Percentiles rank a stretch among this genome's conserved stretches.
Conservation (phyloP, 92 coral and sea anemone species). For the Porites lobata region DNA sequence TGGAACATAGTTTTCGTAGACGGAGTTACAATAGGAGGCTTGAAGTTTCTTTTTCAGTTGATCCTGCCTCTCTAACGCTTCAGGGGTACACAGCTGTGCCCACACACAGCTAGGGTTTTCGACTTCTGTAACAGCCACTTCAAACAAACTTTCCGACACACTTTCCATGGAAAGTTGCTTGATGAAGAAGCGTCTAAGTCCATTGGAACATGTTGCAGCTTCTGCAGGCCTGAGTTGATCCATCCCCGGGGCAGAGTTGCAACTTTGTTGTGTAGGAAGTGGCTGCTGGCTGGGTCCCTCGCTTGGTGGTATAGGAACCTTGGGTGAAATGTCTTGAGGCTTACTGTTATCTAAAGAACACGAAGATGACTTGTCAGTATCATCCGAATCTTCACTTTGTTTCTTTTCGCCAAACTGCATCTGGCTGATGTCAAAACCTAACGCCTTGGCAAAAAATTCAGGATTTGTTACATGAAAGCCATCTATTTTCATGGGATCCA, state of each 20-base stretch:
- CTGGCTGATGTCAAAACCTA: constrained; percentile 44
- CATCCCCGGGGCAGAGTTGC: not conserved
- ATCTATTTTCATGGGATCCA: constrained; percentile 27
- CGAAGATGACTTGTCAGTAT: constrained; percentile 16
- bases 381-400: constrained; percentile 25
- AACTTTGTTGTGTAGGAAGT: not conserved
- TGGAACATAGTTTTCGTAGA: constrained; percentile 80
- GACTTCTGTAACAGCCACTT: constrained; percentile 74
- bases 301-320: not conserved
- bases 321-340: not conserved
- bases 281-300: constrained; percentile 8
- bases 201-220: not conserved
- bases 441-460: constrained; percentile 67
- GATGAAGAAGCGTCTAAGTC: constrained; percentile 61
- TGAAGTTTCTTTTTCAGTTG: constrained; percentile 60
- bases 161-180: constrained; percentile 69
- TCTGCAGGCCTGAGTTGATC: constrained; percentile 6
- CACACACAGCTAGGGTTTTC: constrained; percentile 83
- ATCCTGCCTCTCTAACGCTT: constrained; percentile 61
- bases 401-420: constrained; percentile 13
- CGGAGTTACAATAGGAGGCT: constrained; percentile 63
- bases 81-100: constrained; percentile 75
- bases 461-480: constrained; percentile 55
- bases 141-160: constrained; percentile 53
- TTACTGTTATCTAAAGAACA: constrained; percentile 5